Evolutionary conservation across 2,797 vertebrate species (phyloP).

Genomic region (Setipinna tenuifilis): DNA sequence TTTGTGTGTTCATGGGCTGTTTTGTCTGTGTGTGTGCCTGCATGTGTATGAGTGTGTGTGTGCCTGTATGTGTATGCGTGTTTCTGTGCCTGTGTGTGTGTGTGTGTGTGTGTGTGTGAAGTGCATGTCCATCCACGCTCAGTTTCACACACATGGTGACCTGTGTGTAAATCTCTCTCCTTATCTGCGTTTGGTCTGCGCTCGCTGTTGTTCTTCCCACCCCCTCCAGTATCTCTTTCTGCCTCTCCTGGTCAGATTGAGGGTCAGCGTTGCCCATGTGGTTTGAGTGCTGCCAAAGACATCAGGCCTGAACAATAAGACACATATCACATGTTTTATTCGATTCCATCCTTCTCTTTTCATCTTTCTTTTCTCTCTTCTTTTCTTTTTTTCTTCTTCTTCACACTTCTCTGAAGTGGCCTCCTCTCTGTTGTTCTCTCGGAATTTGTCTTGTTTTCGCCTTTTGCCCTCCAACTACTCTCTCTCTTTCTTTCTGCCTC

Average conservation of each 20-base stretch:
- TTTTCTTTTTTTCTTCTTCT: no score
- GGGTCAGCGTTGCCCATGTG: neutral
- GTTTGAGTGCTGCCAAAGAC: neutral
- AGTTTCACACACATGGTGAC: neutral
- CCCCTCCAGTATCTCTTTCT: no score
- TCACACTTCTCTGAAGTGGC: no score
- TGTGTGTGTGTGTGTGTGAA: neutral
- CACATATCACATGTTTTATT: neutral
- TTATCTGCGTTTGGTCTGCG: neutral
- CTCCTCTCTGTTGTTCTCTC: no score
- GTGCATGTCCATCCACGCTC: neutral
- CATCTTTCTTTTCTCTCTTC: no score
- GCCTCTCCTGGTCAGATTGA: no score
- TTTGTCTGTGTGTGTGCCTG: no score
- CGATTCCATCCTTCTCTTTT: neutral
- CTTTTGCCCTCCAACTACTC: no score
- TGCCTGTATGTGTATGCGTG: neutral
- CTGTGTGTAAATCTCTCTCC: neutral
- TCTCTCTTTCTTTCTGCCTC: no score
- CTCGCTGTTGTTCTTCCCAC: neutral
- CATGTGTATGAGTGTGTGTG: neutral
- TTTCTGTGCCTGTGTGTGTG: neutral
- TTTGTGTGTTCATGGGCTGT: neutral
- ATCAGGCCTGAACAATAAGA: slow-evolving; percentile 12
- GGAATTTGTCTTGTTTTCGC: no score